These are phyloP conservation scores for Diorhabda carinulata DNA, from an alignment of 1,140 invertebrate species.

Conservation along the genomic window DNA sequence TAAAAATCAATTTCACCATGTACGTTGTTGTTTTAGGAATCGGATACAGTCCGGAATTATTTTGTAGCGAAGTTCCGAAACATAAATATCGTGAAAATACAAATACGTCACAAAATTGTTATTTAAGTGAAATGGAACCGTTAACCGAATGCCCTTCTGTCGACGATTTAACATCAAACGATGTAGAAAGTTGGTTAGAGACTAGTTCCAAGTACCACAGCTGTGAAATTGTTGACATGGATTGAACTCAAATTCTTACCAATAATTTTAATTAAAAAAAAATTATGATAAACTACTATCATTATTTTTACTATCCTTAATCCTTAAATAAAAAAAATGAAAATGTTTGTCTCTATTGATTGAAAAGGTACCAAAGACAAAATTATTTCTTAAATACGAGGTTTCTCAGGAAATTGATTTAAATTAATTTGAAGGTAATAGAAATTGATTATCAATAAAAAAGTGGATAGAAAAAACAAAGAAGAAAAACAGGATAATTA, in stretches of 20 bases:
- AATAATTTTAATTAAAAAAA: too few relatives aligned
- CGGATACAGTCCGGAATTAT: slow-evolving; percentile 8
- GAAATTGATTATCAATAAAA: too few relatives aligned
- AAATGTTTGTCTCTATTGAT: too few relatives aligned
- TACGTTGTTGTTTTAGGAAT: slow-evolving; percentile 27
- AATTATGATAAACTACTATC: too few relatives aligned
- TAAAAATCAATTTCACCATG: not conserved
- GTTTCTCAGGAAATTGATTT: too few relatives aligned
- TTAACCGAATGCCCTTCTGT: slow-evolving; percentile 59
- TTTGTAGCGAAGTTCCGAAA: slow-evolving; percentile 16
- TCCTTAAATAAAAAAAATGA: too few relatives aligned
- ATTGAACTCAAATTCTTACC: slow-evolving; percentile 42
- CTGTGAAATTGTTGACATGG: slow-evolving; percentile 64
- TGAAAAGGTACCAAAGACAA: too few relatives aligned
- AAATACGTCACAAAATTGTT: slow-evolving; percentile 38
- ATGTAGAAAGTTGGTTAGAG: slow-evolving; percentile 66
- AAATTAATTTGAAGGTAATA: too few relatives aligned
- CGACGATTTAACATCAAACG: slow-evolving; percentile 61
- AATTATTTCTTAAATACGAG: too few relatives aligned
- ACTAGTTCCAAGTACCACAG: slow-evolving; percentile 71
- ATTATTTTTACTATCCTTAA: too few relatives aligned
- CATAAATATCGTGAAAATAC: slow-evolving; percentile 46
- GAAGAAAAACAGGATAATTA: too few relatives aligned
- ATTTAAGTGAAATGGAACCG: slow-evolving; percentile 54
- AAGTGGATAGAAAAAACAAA: too few relatives aligned